phyloP scores from a whole-genome alignment of 2,888 invertebrate genomes.

The Tetragonisca angustula region DNA sequence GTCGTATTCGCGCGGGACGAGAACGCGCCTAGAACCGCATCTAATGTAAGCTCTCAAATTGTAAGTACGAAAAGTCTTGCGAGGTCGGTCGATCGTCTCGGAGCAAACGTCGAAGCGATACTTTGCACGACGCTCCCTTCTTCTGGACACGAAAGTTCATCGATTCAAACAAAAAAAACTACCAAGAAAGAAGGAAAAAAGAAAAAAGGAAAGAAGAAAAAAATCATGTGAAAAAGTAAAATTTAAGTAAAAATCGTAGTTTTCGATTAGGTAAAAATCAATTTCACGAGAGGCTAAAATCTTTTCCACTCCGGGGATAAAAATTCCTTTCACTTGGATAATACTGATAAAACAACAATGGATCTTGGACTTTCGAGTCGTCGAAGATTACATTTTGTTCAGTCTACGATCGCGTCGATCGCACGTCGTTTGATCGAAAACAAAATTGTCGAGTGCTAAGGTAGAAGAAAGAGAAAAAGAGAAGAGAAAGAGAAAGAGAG shows the following conservation, averaged over 20 bases:
- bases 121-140: background rate
- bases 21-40: background rate
- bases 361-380: background rate
- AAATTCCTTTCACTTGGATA: background rate
- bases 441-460: slow-evolving; percentile 13
- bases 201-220: background rate
- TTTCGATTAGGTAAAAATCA: slow-evolving; percentile 10
- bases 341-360: background rate
- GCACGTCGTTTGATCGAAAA: slow-evolving; percentile 27
- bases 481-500: slow-evolving; percentile 1
- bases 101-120: background rate
- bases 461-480: slow-evolving; percentile 36
- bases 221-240: background rate
- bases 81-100: slow-evolving; percentile 6
- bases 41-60: slow-evolving; percentile 12
- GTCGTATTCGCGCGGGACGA: background rate
- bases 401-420: slow-evolving; percentile 16
- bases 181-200: background rate
- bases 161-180: background rate
- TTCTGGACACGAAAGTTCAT: slow-evolving; percentile 6
- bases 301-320: background rate
- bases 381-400: slow-evolving; percentile 6
- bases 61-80: slow-evolving; percentile 58
- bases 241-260: background rate
- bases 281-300: background rate